Conservation (phyloP, 2,797 vertebrate genomes). For the Myripristis murdjan region DNA sequence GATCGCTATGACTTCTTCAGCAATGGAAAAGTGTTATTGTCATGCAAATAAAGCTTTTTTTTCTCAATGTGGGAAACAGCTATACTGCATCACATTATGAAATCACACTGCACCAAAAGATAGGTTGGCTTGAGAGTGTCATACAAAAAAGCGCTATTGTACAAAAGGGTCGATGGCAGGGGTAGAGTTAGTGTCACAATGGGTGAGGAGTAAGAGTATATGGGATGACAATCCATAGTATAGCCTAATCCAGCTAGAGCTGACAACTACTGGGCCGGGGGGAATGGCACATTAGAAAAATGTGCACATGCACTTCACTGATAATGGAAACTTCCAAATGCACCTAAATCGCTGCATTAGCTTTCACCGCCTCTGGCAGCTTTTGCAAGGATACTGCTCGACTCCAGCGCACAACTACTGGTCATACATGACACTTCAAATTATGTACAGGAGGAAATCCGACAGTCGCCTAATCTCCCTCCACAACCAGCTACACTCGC, state of each 20-base stretch:
- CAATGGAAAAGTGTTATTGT: constrained; percentile 53
- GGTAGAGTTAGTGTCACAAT: constrained; percentile 64
- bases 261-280: constrained; percentile 49
- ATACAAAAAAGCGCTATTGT: constrained; percentile 53
- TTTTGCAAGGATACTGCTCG: constrained; percentile 50
- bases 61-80: constrained; percentile 63
- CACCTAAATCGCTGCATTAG: constrained; percentile 68
- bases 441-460: constrained; percentile 50
- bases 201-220: constrained; percentile 44
- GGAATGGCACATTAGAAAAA: constrained; percentile 50
- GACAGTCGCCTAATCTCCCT: constrained; percentile 53
- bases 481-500: constrained; percentile 43
- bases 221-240: constrained; percentile 59
- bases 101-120: constrained; percentile 76
- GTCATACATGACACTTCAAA: constrained; percentile 70
- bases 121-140: constrained; percentile 60
- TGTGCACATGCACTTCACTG: constrained; percentile 62
- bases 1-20: constrained; percentile 51
- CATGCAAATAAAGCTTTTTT: constrained; percentile 74
- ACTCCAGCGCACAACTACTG: constrained; percentile 37
- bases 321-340: constrained; percentile 71
- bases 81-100: constrained; percentile 71
- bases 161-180: constrained; percentile 64
- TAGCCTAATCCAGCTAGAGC: constrained; percentile 58
- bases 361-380: constrained; percentile 63